Evolutionary conservation across 2,888 invertebrate species (phyloP), one percentile per base, ranked within the genome.

Genomic region (Blastobasis lacticolella): DNA sequence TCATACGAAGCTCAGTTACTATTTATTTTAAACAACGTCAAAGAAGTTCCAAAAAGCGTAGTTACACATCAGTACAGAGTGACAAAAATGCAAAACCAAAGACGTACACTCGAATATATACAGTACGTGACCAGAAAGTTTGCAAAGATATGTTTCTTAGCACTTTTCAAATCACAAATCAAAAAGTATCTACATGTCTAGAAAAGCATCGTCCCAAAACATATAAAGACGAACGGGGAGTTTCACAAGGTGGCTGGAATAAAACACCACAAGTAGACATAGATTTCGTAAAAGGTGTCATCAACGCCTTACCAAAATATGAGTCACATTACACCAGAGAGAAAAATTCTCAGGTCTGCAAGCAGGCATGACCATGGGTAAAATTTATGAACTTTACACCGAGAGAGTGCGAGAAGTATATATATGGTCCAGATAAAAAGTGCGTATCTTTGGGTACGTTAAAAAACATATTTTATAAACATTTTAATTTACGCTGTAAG

Each of bases 1-100:
- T 59, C 59, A 7, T 57, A 55, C 23, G 49, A 56, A 51, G 53
- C 57, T 51, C 56, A 59, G 44, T 41, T 53, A 9, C 49, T 53
- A 49, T 60, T 46, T 6, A 54, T 56, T 49, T 45, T 50, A 38
- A 49, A 46, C 47, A 48, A 48, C 50, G 55, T 59, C 6, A 54
- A 47, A 45, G 49, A 47, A 44, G 6, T 6, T 10, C n/a, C 7
- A n/a, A 51, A 23, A 48, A 47, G 38, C n/a, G 51, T 38, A 43
- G 23, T 6, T 51, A 47, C 38, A 48, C 48, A 6, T 8, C 44
- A 38, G 44, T 46, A 23, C 44, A 40, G 23, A 5, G 8, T 37
- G 46, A 43, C 10, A 52, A 47, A n/a, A 52, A 48, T 45, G 42
- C 42, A 9, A 9, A 38, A 7, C 52, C 45, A 6, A 47, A 38